Conservation (phyloP, 2,113 vertebrate species). For the Lasiurus cinereus region DNA sequence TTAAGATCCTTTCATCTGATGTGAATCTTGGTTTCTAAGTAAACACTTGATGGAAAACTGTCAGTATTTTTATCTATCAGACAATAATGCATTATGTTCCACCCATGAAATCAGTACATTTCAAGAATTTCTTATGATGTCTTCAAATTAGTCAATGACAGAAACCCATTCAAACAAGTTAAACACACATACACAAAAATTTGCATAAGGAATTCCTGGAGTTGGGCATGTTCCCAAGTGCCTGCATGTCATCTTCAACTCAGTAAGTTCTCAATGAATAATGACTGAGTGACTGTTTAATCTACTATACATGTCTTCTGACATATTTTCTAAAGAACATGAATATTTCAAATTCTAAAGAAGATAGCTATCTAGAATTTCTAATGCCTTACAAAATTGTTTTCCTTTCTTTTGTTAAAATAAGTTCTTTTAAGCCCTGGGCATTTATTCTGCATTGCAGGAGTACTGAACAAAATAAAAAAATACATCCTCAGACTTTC, state of each 20-base stretch:
- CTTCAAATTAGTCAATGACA: neutral
- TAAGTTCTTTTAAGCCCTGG: neutral
- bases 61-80: neutral
- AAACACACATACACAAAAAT: neutral
- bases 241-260: fast-evolving
- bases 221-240: fast-evolving
- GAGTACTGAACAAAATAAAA: conserved; percentile 45
- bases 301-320: neutral
- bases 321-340: neutral
- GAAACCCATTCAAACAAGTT: neutral
- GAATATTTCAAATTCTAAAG: neutral
- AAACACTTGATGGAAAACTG: neutral
- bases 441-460: conserved; percentile 42
- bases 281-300: neutral
- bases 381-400: conserved; percentile 30
- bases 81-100: neutral
- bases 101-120: neutral
- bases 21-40: neutral
- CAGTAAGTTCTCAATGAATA: neutral
- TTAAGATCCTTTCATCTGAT: neutral
- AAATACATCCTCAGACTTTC: conserved; percentile 31
- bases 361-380: neutral
- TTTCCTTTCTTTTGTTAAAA: conserved; percentile 55
- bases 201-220: neutral
- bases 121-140: neutral